Evolutionary conservation across 37 sponge, comb jelly and placozoan species (phyloP).

Genomic region (Mnemiopsis leidyi): DNA sequence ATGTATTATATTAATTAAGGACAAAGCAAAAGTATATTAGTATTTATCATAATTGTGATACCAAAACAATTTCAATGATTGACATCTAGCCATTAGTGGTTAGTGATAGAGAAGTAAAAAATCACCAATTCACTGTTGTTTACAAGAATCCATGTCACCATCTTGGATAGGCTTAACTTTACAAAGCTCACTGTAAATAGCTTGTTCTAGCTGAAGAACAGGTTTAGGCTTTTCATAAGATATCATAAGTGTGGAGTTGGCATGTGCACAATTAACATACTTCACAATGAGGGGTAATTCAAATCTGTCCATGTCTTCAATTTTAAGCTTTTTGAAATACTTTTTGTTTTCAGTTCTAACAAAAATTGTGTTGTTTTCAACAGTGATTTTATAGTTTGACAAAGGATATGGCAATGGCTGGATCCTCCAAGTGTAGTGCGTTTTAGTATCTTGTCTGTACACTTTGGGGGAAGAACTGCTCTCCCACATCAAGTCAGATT

Average conservation of each 20-base stretch:
- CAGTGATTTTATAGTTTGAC: conserved; percentile 22
- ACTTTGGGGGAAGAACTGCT: background rate
- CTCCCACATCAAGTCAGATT: conserved; percentile 28
- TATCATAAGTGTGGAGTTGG: conserved; percentile 22
- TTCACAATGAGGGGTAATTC: background rate
- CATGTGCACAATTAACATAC: conserved; percentile 45
- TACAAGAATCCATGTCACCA: background rate
- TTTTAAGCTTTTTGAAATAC: conserved; percentile 9
- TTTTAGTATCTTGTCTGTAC: background rate
- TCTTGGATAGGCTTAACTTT: conserved; percentile 43
- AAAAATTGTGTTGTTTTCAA: conserved; percentile 15
- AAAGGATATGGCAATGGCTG: background rate
- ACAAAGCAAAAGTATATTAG: too few species aligned
- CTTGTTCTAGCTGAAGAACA: conserved; percentile 37
- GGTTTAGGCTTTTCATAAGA: conserved; percentile 26
- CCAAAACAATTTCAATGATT: too few species aligned
- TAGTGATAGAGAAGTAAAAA: too few species aligned
- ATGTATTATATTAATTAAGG: too few species aligned
- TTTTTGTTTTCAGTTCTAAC: conserved; percentile 50
- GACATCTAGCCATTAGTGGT: too few species aligned
- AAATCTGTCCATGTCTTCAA: conserved; percentile 45
- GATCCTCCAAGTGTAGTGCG: conserved; percentile 22
- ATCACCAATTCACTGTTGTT: conserved; percentile 7
- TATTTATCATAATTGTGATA: too few species aligned
- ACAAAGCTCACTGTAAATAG: conserved; percentile 32